phyloP scores from a whole-genome alignment of 2,113 vertebrate genomes.

The Aegithalos caudatus region DNA sequence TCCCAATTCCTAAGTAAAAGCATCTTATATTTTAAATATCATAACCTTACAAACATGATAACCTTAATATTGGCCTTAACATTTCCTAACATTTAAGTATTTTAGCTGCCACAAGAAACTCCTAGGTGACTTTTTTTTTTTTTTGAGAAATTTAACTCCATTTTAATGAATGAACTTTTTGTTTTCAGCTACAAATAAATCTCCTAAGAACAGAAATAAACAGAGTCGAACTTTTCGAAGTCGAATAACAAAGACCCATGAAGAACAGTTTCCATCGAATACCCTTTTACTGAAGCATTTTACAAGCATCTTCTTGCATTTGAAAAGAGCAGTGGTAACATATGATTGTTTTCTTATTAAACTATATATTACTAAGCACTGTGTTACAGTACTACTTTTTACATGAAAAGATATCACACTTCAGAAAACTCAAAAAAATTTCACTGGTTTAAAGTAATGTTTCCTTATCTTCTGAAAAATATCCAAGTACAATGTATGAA shows the following conservation, averaged over 20 bases:
- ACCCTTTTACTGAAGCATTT: slow-evolving; percentile 71
- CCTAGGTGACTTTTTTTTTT: background rate
- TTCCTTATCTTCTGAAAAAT: background rate
- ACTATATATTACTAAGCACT: background rate
- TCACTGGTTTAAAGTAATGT: background rate
- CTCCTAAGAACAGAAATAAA: slow-evolving; percentile 27
- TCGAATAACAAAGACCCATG: background rate
- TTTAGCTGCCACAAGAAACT: background rate
- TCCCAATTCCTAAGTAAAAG: background rate
- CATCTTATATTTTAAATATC: slow-evolving; percentile 20
- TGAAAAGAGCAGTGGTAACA: slow-evolving; percentile 86
- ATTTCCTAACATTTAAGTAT: slow-evolving; percentile 26
- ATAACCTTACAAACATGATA: slow-evolving; percentile 18
- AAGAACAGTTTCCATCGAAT: background rate
- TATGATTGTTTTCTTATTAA: background rate
- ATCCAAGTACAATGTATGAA: background rate
- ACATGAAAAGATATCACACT: background rate
- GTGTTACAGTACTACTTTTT: background rate
- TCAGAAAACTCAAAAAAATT: background rate
- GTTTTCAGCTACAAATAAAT: slow-evolving; percentile 23
- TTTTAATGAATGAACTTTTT: background rate
- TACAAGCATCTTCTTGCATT: slow-evolving; percentile 76
- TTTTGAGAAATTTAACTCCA: background rate
- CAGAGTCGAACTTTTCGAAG: background rate
- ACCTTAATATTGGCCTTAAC: background rate